These are phyloP conservation scores for Koerneria pararmatus DNA, from an alignment of 2,888 invertebrate genomes.

Conservation along the genomic window DNA sequence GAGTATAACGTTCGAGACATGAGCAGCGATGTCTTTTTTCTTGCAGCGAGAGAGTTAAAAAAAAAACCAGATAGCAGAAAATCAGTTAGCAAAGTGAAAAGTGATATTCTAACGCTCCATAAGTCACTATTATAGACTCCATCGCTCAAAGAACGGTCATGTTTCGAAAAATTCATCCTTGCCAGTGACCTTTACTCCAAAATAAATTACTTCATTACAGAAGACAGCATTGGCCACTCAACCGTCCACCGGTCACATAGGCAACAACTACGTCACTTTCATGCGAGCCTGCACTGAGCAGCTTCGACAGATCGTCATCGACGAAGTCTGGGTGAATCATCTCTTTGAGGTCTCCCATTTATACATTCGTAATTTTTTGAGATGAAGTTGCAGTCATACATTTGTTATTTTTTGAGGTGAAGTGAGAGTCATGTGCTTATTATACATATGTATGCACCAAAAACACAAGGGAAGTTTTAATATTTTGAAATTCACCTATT, in stretches of 20 bases:
- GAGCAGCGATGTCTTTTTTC: neutral
- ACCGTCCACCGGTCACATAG: conserved; percentile 62
- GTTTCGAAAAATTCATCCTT: neutral
- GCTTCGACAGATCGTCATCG: conserved; percentile 88
- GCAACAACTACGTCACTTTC: conserved; percentile 95
- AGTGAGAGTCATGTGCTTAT: too few relatives aligned
- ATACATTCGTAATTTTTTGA: conserved; percentile 2
- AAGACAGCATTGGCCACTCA: conserved; percentile 36
- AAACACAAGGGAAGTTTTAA: too few relatives aligned
- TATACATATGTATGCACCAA: too few relatives aligned
- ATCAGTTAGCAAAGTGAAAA: too few relatives aligned
- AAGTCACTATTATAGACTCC: neutral
- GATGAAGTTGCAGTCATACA: too few relatives aligned
- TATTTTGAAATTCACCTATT: too few relatives aligned
- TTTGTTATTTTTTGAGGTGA: too few relatives aligned
- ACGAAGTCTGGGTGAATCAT: conserved; percentile 78
- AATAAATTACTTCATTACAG: conserved; percentile 17
- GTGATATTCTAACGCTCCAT: too few relatives aligned
- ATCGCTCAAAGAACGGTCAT: neutral
- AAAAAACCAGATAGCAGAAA: neutral
- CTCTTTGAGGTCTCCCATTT: conserved; percentile 70
- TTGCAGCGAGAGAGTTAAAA: neutral
- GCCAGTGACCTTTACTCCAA: neutral
- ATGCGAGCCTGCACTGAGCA: conserved; percentile 96
- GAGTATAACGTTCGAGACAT: too few relatives aligned